phyloP scores from a whole-genome alignment of 1,140 invertebrate genomes.

The Dendrolimus punctatus region DNA sequence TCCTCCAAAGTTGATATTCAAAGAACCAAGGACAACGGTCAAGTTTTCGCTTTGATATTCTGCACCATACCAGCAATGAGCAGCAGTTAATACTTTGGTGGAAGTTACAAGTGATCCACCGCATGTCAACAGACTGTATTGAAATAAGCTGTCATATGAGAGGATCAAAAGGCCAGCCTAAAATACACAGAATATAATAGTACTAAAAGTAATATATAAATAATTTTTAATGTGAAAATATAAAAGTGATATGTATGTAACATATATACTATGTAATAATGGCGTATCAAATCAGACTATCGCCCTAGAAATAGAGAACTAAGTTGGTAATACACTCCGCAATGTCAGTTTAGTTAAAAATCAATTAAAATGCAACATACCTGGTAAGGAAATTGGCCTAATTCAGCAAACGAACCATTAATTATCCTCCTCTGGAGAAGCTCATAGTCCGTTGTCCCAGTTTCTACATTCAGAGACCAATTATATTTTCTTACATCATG shows the following conservation, averaged over 20 bases:
- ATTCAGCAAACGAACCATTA: not conserved
- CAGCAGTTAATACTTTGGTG: constrained; percentile 30
- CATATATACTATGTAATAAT: too few species aligned
- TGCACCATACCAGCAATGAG: constrained; percentile 37
- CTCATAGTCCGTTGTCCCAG: not conserved
- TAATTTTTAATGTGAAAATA: not conserved
- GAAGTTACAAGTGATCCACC: constrained; percentile 27
- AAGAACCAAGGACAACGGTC: constrained; percentile 28
- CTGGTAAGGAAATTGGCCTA: constrained; percentile 7
- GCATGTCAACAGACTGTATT: constrained; percentile 17
- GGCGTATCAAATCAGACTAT: too few species aligned
- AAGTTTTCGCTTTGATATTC: constrained; percentile 20
- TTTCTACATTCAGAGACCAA: too few species aligned
- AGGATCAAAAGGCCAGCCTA: constrained; percentile 10
- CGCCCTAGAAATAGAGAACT: too few species aligned
- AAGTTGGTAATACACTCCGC: too few species aligned
- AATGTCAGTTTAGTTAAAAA: too few species aligned
- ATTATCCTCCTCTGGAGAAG: not conserved
- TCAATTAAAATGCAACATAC: not conserved
- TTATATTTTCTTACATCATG: too few species aligned
- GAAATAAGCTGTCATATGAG: too few species aligned
- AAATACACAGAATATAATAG: not conserved
- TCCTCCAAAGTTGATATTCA: constrained; percentile 24
- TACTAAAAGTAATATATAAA: not conserved
- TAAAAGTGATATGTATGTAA: too few species aligned